Evolutionary conservation across 2,797 vertebrate genomes (phyloP).

Genomic region (Australoheros facetus): DNA sequence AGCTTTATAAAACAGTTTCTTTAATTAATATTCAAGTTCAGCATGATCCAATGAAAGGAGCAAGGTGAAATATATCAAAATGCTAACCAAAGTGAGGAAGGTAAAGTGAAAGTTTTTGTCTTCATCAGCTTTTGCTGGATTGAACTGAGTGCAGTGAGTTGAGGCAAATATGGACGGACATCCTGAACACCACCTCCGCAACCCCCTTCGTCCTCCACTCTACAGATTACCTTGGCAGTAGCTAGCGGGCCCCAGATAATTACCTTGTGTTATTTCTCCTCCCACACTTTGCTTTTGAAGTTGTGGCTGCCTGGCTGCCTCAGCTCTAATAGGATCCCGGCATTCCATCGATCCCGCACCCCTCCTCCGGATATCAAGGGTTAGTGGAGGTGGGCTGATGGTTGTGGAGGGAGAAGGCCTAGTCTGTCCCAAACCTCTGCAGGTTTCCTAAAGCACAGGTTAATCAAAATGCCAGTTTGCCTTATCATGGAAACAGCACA

Average conservation of each 20-base stretch:
- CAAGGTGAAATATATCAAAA: background rate
- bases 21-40: background rate
- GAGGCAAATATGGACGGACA: constrained; percentile 62
- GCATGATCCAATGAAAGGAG: background rate
- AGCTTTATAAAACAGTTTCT: background rate
- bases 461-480: constrained; percentile 46
- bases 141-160: constrained; percentile 44
- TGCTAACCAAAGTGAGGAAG: background rate
- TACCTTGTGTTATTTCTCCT: constrained; percentile 74
- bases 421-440: constrained; percentile 21
- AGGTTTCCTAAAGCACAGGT: constrained; percentile 30
- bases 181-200: constrained; percentile 50
- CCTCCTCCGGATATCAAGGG: constrained; percentile 60
- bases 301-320: constrained; percentile 48
- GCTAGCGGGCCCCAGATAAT: constrained; percentile 69
- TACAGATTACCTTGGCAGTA: constrained; percentile 60
- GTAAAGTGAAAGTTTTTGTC: constrained; percentile 20
- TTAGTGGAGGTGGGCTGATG: constrained; percentile 34
- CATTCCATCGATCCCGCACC: constrained; percentile 63
- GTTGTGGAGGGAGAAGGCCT: constrained; percentile 28
- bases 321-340: constrained; percentile 64
- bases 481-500: constrained; percentile 26
- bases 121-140: constrained; percentile 20
- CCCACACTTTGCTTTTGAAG: constrained; percentile 75
- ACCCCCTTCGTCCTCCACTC: constrained; percentile 38